These are phyloP conservation scores for Dendrolimus punctatus DNA, from an alignment of 1,140 invertebrate genomes.

Conservation along the genomic window DNA sequence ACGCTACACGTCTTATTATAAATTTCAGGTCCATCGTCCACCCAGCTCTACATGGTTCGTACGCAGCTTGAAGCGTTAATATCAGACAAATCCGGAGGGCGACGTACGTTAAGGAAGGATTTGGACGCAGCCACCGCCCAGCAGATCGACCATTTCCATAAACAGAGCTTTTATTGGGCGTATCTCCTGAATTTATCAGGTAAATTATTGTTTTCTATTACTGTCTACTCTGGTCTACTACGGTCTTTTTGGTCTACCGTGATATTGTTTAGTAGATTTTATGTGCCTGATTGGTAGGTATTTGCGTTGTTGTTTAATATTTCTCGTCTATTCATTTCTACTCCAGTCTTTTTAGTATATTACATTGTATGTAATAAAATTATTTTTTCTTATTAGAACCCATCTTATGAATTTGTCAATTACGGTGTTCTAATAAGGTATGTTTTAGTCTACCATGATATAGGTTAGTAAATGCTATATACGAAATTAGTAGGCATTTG, in stretches of 20 bases:
- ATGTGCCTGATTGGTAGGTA: not conserved
- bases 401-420: too few relatives aligned
- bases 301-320: not conserved
- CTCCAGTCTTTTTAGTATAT: too few relatives aligned
- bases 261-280: too few relatives aligned
- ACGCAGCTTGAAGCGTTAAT: slow-evolving; percentile 99
- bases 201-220: slow-evolving; percentile 1
- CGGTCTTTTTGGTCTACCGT: too few relatives aligned
- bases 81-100: slow-evolving; percentile 96
- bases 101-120: slow-evolving; percentile 95
- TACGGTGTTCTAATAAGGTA: too few relatives aligned
- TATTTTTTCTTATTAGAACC: too few relatives aligned
- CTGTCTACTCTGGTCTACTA: not conserved
- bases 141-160: slow-evolving; percentile 20
- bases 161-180: slow-evolving; percentile 15
- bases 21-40: slow-evolving; percentile 84
- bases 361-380: too few relatives aligned
- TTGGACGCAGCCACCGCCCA: slow-evolving; percentile 80
- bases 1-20: not conserved
- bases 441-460: too few relatives aligned
- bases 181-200: slow-evolving; percentile 15
- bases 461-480: too few relatives aligned
- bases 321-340: too few relatives aligned
- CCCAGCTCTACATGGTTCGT: slow-evolving; percentile 98
- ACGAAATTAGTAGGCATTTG: too few relatives aligned